phyloP scores from a whole-genome alignment of 2,797 vertebrate genomes.

The Siniperca obscura region DNA sequence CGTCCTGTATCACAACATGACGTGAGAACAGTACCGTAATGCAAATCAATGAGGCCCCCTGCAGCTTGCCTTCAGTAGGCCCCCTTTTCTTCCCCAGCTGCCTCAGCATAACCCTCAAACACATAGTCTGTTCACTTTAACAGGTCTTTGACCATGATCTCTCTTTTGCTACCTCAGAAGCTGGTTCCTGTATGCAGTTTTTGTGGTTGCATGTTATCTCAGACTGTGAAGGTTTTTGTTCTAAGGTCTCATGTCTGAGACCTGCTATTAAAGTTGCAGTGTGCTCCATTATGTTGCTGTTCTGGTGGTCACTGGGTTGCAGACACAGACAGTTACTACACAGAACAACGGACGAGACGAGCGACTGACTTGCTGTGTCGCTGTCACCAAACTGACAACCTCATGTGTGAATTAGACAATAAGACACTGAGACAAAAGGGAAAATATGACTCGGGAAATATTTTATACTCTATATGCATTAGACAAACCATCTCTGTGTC shows the following conservation, averaged over 20 bases:
- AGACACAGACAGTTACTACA: neutral
- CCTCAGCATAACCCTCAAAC: conserved; percentile 17
- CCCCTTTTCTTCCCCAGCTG: conserved; percentile 22
- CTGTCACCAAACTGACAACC: neutral
- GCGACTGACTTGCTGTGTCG: neutral
- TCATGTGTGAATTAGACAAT: neutral
- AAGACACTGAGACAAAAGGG: neutral
- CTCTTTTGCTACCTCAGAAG: conserved; percentile 15
- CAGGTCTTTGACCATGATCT: conserved; percentile 31
- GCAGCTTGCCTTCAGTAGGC: conserved; percentile 2
- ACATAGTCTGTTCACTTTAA: conserved; percentile 17
- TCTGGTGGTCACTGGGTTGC: neutral
- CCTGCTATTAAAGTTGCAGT: neutral
- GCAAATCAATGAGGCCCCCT: conserved; percentile 8
- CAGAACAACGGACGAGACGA: neutral
- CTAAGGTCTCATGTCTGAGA: neutral
- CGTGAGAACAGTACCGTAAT: conserved; percentile 14
- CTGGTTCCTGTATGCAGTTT: neutral
- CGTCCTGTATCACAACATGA: conserved; percentile 12
- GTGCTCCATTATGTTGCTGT: neutral
- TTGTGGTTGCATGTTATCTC: neutral
- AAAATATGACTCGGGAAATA: neutral
- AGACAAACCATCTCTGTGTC: neutral
- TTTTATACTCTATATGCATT: neutral
- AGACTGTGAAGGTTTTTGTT: conserved; percentile 8